These are phyloP conservation scores for Laupala kohalensis DNA, from an alignment of 1,140 invertebrate genomes.

Conservation along the genomic window DNA sequence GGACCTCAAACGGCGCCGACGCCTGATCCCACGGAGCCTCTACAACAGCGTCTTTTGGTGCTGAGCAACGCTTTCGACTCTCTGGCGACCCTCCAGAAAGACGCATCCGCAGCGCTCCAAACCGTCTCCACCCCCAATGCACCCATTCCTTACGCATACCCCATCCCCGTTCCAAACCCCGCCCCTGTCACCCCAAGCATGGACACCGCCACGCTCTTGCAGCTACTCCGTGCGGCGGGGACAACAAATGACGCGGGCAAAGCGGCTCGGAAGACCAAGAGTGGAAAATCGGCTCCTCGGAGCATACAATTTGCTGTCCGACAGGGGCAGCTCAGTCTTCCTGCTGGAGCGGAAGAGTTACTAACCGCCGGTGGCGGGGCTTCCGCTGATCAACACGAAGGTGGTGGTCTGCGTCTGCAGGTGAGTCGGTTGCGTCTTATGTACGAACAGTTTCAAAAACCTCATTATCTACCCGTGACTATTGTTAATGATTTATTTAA, in stretches of 20 bases:
- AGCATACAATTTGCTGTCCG: constrained; percentile 29
- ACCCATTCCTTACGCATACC: background rate
- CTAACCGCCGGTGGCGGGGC: constrained; percentile 28
- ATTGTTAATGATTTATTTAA: no score
- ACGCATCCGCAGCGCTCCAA: constrained; percentile 24
- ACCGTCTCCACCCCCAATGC: constrained; percentile 16
- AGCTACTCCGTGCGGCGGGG: constrained; percentile 20
- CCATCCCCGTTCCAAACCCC: background rate
- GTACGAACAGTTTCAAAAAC: no score
- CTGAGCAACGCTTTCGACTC: constrained; percentile 31
- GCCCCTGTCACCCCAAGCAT: background rate
- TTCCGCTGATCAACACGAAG: constrained; percentile 25
- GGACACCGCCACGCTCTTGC: constrained; percentile 15
- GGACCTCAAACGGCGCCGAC: constrained; percentile 17
- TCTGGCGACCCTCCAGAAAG: constrained; percentile 27
- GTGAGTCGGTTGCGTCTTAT: constrained; percentile 21
- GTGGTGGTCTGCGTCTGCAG: constrained; percentile 26
- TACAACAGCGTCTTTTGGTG: constrained; percentile 26
- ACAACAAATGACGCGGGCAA: constrained; percentile 1
- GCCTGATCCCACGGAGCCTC: constrained; percentile 23
- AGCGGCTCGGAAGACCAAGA: background rate
- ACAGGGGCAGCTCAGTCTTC: constrained; percentile 31
- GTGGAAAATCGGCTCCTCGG: constrained; percentile 11
- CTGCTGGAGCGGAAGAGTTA: constrained; percentile 27
- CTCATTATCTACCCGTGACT: no score